Base-by-base conservation (phyloP, 2,888 invertebrate species). In the Athetis lepigone region DNA sequence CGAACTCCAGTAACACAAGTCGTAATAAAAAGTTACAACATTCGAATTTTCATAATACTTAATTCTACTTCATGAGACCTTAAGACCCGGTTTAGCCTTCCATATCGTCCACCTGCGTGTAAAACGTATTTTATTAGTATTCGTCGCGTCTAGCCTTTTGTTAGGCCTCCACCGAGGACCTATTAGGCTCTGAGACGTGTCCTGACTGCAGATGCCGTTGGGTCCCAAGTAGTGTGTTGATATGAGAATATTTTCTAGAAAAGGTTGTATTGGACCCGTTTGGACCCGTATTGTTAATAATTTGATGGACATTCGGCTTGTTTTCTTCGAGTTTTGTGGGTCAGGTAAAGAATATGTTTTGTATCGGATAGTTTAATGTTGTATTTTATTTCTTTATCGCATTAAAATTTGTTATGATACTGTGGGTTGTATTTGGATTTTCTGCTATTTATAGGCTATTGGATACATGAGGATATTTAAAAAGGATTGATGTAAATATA, bases 111-210 rank as follows among this genome's bases (percentile, higher is more conserved):
- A 64, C 64, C 64, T 68, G 46, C 36, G 27, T n/a, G 29, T 52
- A 25, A 47, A 16, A 19, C 11, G 9, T 42, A 52, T 67, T 60
- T 58, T 65, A 46, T 75, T 65, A 60, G 62, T 71, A 65, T 77
- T 71, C 63, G 18, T 7, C 11, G 21, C 42, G 47, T 49, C 40
- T 23, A 63, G 36, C 6, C 47, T 25, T 70, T 65, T 70, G 59
- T 75, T 56, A 59, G 75, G 49, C 55, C 33, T 54, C 59, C 19
- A 19, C 33, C 36, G 46, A 65, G 50, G 47, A 61, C 70, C 60
- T 77, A 59, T 75, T 75, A 64, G 59, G 56, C 45, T 43, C 7
- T 7, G 42, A 25, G 6, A 76, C 79, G 79, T 76, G 76, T 16
- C 55, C 6, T 18, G 75, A 54, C 45, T 76, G 6, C 16, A 51